These are phyloP conservation scores for Oryctes rhinoceros DNA, from an alignment of 1,140 invertebrate species.

Conservation along the genomic window DNA sequence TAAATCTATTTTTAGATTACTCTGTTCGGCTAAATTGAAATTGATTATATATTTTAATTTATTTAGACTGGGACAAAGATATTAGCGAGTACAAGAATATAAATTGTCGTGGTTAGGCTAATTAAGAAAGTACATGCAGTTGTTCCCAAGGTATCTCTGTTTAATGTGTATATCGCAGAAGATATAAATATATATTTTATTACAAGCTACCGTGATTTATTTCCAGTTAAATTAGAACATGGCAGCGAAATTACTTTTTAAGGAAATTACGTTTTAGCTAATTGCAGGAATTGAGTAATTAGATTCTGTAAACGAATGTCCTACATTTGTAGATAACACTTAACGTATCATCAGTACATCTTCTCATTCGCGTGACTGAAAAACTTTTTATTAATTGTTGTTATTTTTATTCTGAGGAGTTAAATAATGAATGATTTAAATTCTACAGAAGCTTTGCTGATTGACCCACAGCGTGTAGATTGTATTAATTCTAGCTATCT, in stretches of 20 bases:
- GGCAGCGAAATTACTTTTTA: neutral
- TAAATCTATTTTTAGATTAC: neutral
- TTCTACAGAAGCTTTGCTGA: too few species aligned
- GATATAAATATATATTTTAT: neutral
- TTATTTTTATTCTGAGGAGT: too few species aligned
- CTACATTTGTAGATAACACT: too few species aligned
- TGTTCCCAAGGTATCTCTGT: neutral
- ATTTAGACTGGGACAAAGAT: neutral
- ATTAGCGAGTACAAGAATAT: constrained; percentile 6
- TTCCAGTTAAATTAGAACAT: neutral
- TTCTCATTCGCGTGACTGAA: too few species aligned
- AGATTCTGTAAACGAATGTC: too few species aligned
- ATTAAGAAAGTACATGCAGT: constrained; percentile 13
- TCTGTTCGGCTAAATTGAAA: neutral
- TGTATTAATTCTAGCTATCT: too few species aligned
- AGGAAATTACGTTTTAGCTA: neutral
- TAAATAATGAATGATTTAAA: too few species aligned
- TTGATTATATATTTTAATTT: neutral
- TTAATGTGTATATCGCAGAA: neutral
- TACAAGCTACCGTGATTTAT: neutral
- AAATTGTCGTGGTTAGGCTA: neutral
- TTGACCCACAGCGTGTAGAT: too few species aligned
- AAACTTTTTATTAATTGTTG: too few species aligned
- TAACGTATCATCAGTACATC: too few species aligned
- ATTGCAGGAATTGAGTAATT: too few species aligned